Evolutionary conservation across 2,888 invertebrate species (phyloP).

Genomic region (Cosmia trapezina): DNA sequence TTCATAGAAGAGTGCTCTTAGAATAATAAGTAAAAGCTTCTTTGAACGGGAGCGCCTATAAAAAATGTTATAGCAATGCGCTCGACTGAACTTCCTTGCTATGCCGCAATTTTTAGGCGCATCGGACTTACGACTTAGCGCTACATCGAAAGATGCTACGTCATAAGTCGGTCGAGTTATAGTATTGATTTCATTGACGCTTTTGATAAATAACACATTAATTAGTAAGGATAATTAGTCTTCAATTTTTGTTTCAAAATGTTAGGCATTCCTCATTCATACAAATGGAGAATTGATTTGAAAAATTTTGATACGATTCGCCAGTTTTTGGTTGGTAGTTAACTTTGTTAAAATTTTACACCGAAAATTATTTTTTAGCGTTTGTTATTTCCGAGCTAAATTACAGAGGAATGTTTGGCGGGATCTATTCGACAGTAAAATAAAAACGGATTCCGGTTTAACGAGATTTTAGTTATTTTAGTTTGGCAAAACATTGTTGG

Average conservation of each 20-base stretch:
- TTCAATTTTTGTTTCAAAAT: slow-evolving; percentile 12
- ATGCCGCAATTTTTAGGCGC: slow-evolving; percentile 65
- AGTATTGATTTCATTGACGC: slow-evolving; percentile 48
- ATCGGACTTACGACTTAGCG: slow-evolving; percentile 49
- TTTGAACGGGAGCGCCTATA: slow-evolving; percentile 62
- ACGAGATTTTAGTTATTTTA: slow-evolving; percentile 37
- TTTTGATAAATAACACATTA: slow-evolving; percentile 14
- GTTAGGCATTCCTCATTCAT: neutral
- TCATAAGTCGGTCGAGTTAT: slow-evolving; percentile 10
- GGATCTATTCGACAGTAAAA: slow-evolving; percentile 46
- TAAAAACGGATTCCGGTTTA: slow-evolving; percentile 34
- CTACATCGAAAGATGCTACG: slow-evolving; percentile 23
- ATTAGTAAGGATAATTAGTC: slow-evolving; percentile 15
- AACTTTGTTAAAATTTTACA: slow-evolving; percentile 32
- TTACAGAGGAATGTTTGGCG: slow-evolving; percentile 39
- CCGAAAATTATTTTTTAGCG: slow-evolving; percentile 39
- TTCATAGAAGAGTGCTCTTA: slow-evolving; percentile 59
- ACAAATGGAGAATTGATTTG: slow-evolving; percentile 20
- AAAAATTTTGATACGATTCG: slow-evolving; percentile 20
- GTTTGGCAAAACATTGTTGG: slow-evolving; percentile 15
- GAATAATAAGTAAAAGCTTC: slow-evolving; percentile 62
- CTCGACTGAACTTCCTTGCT: slow-evolving; percentile 60
- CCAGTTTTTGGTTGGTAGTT: slow-evolving; percentile 4
- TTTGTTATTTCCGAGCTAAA: slow-evolving; percentile 47
- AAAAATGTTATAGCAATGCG: slow-evolving; percentile 67